Base-by-base conservation (phyloP, 2,888 invertebrate species). In the Chymomyza amoena region DNA sequence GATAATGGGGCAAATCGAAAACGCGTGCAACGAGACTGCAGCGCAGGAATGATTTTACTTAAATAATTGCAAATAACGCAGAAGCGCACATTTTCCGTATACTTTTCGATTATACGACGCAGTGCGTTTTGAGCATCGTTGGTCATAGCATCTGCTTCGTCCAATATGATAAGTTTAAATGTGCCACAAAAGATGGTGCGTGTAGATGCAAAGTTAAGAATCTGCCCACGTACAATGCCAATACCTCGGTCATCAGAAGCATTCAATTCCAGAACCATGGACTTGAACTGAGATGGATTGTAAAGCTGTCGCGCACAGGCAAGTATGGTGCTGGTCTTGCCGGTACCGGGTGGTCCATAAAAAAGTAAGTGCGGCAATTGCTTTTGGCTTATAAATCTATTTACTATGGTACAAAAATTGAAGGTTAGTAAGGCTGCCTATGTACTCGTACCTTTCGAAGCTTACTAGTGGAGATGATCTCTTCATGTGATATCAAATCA, bases 111-210 rank as follows among this genome's bases (percentile, higher is more conserved):
- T 84, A 99, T 97, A 94, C 98, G 94, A 81, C 98, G 93, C 0
- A 99, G 93, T 36, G 99, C 99, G 94, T 99, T 99, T 91, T 99
- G 99, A 1, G 99, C 99, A 94, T 99, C 99, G 91, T 97, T 96
- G 0, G 99, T 99, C 99, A 99, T 99, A 0, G 99, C 98, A 93
- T 99, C 99, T 0, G 99, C 99, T 93, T 99, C 99, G 93, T 99
- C 99, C 25, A 99, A 93, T 79, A 99, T 98, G 56, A 99, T 97
- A 52, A 99, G 92, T 91, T 99, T 99, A 79, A 97, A 98, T 0
- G 97, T 97, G 61, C 96, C 95, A 92, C 96, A 97, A 90, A 98
- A 98, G 86, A 99, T 97, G 6, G 98, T 98, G 89, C 97, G 95
- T 4, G 99, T 99, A 78, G 98, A 98, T 2, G 99, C 99, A 94